phyloP scores from a whole-genome alignment of 2,797 vertebrate species.

The Mus minutoides region DNA sequence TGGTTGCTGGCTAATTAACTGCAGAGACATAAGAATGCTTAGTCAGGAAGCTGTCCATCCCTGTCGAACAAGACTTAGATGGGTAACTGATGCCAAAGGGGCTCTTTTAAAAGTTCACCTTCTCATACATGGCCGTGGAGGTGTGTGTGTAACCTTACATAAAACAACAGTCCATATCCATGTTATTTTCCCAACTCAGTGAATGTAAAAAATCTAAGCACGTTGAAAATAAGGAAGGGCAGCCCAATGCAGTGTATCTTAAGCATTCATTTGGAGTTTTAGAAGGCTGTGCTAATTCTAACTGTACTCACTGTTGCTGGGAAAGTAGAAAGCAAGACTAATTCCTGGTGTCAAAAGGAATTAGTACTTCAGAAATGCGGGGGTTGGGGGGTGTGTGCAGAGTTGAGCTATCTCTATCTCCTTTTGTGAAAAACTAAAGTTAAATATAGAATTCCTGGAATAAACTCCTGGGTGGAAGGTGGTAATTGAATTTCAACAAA shows the following conservation, averaged over 20 bases:
- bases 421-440: background rate
- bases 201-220: background rate
- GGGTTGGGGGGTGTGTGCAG: background rate
- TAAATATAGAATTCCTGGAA: slow-evolving; percentile 19
- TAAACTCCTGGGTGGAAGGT: slow-evolving; percentile 51
- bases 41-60: slow-evolving; percentile 74
- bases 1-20: slow-evolving; percentile 26
- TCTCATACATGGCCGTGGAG: background rate
- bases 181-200: slow-evolving; percentile 8
- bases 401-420: background rate
- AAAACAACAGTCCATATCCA: slow-evolving; percentile 46
- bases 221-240: background rate
- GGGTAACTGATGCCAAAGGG: slow-evolving; percentile 25
- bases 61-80: slow-evolving; percentile 78
- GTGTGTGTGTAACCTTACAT: slow-evolving; percentile 25
- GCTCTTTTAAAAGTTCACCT: background rate
- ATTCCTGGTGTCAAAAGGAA: background rate
- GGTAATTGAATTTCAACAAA: slow-evolving; percentile 40
- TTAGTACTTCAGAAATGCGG: background rate
- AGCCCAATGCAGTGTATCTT: background rate
- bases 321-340: slow-evolving; percentile 2
- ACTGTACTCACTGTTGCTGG: background rate
- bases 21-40: slow-evolving; percentile 27
- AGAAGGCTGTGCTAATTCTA: background rate
- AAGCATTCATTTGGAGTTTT: background rate